Evolutionary conservation across 2,797 vertebrate genomes (phyloP), one percentile per base, ranked within the genome.

Genomic region (Sebastes cheni): DNA sequence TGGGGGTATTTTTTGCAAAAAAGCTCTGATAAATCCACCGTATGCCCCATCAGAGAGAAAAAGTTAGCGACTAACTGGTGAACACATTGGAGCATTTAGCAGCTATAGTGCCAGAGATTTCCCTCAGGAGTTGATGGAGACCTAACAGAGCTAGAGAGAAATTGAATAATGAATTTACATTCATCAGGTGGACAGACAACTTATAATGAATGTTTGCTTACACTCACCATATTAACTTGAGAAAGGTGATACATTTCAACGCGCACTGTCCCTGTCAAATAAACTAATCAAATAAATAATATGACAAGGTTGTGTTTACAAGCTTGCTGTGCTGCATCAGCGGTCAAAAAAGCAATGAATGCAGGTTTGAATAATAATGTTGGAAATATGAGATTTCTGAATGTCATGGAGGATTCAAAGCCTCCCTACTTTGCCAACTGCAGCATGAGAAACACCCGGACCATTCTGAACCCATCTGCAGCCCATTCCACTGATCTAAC

Each of bases 401-500:
- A 74, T 25, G 36, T 46, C 39, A 23, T 27, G 2, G 18, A 55
- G 4, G 55, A 55, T 72, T 77, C 2, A 70, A 62, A 54, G 66
- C 23, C 3, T 42, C 6, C 20, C 25, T 59, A 8, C 60, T 61
- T 29, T 27, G 39, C 56, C 54, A 72, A 23, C 39, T 50, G 30
- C 16, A 68, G 25, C 13, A 23, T 36, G 34, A 67, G 25, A 66
- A 68, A 70, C 39, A 20, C 3, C 4, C 62, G 42, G 30, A 20
- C 52, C 76, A 22, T 22, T 42, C 46, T n/a, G 66, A 83, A 69
- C 36, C 79, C 42, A 11, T 70, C 84, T 66, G 36, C 56, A 66
- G 72, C 61, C 56, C 29, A 2, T 78, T 55, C 46, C 80, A 72
- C 72, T 12, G 36, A 70, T 86, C 73, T 75, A 69, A 80, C 6